These are phyloP conservation scores for Pogona vitticeps DNA, from an alignment of 2,113 vertebrate species.

Conservation along the genomic window DNA sequence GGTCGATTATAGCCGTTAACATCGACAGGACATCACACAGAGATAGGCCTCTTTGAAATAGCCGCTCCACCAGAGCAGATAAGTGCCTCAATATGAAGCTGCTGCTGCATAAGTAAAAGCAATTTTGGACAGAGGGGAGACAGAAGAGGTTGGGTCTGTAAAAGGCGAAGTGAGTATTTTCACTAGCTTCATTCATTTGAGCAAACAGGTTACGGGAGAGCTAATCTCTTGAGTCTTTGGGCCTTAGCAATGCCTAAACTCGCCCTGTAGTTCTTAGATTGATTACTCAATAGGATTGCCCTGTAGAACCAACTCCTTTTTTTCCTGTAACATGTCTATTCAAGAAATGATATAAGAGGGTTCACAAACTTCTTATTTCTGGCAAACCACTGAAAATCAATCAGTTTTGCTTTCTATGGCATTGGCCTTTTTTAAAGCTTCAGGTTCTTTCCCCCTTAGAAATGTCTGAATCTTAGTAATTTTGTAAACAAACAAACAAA, in stretches of 20 bases:
- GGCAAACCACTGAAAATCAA: too few species aligned
- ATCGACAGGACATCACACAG: neutral
- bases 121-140: neutral
- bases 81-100: too few species aligned
- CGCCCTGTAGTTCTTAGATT: neutral
- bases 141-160: neutral
- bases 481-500: too few species aligned
- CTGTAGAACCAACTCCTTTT: neutral
- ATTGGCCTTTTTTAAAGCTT: too few species aligned
- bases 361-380: too few species aligned
- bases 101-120: neutral
- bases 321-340: too few species aligned
- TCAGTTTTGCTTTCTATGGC: too few species aligned
- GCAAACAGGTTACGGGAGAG: too few species aligned
- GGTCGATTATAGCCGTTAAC: neutral
- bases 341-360: too few species aligned
- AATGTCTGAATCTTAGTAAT: too few species aligned
- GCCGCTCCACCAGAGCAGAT: neutral
- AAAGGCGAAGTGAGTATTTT: neutral
- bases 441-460: too few species aligned
- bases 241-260: neutral
- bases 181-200: neutral
- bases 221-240: neutral
- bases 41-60: neutral
- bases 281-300: neutral